Evolutionary conservation across 2,113 vertebrate genomes (phyloP).

Genomic region (Vidua chalybeata): DNA sequence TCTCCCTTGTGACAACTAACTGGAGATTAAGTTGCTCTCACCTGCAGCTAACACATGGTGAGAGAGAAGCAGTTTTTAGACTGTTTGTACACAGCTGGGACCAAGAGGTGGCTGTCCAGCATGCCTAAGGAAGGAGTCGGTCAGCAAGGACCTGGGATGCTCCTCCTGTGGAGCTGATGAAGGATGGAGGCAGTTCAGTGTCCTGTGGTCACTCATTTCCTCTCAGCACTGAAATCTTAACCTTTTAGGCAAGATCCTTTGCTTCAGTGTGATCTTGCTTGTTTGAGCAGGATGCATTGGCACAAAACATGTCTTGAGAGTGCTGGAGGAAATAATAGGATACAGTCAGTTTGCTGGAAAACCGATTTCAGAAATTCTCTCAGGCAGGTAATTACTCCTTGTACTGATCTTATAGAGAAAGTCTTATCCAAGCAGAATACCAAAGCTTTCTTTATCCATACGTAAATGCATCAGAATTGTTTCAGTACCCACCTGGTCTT

Average conservation of each 20-base stretch:
- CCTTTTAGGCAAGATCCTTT: not conserved
- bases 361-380: not conserved
- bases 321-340: not conserved
- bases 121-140: not conserved
- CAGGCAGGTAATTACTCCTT: conserved; percentile 9
- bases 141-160: not conserved
- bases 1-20: not conserved
- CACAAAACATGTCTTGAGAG: not conserved
- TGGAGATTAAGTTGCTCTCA: not conserved
- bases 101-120: not conserved
- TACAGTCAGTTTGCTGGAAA: conserved; percentile 13
- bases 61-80: not conserved
- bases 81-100: not conserved
- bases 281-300: not conserved
- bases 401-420: not conserved
- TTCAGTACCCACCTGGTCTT: not conserved
- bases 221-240: not conserved
- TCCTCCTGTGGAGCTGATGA: not conserved
- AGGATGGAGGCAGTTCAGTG: rapidly evolving
- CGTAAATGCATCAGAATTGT: rapidly evolving
- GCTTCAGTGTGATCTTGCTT: not conserved
- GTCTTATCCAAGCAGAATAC: not conserved
- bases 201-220: not conserved
- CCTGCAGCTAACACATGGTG: not conserved
- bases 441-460: not conserved